Evolutionary conservation across 2,113 vertebrate genomes (phyloP), one percentile per base, ranked within the genome.

Genomic region (Pyrgilauda ruficollis): DNA sequence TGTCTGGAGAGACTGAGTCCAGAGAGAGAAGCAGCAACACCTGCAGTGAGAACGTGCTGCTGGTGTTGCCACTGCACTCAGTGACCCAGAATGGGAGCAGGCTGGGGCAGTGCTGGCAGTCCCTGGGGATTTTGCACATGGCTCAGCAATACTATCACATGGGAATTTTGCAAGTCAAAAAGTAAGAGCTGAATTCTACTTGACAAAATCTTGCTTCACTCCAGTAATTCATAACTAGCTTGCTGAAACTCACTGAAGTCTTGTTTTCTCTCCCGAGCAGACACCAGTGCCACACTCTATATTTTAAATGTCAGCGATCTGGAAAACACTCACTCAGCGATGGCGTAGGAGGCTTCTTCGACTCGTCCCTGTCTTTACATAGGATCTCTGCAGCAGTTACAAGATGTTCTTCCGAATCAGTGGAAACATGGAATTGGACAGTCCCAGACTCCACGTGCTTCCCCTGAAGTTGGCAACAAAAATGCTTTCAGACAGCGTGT

Each of bases 391-490:
- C 46, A 8, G 97, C 91, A n/a, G 81, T 90, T 41, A 96, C 95
- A 24, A 88, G 67, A 79, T 81, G 97, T 86, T 93, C 97, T 18
- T 98, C 98, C 0, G 77, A 66, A 87, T 96, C 90, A 35, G 97
- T 94, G 3, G 96, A 98, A 95, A 98, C 98, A 70, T 85, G 96
- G 96, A 99, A 99, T 50, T 93, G 97, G 77, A 99, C 49, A 2
- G 92, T 97, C 39, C 99, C 99, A 5, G 97, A 97, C 55, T 97
- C 98, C 53, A 98, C 77, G 33, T 97, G 97, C 92, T 96, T 97
- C 94, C 98, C 97, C 98, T 97, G 87, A 30, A 28, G 78, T 6
- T 69, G 86, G 85, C 78, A 70, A 33, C 0, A 1, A 55, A 55
- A 80, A 47, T 14, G 3, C 35, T 75, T 68, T 61, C 4, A 95